These are phyloP conservation scores for Hydrolagus affinis DNA, from an alignment of 2,113 vertebrate species.

Conservation along the genomic window DNA sequence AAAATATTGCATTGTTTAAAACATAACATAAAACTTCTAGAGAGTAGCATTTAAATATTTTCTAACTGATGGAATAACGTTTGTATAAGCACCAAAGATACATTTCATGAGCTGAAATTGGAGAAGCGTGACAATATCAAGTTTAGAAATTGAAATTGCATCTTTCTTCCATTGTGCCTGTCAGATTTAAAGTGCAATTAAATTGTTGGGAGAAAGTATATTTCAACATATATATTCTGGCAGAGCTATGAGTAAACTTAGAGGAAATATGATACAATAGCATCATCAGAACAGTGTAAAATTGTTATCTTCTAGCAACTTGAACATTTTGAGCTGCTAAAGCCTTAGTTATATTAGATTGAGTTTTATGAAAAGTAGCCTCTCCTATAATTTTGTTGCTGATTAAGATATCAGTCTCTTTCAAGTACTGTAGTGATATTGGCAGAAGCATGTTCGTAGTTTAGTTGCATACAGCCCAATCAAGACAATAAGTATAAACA, in stretches of 20 bases:
- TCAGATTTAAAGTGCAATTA: neutral
- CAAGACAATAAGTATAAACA: neutral
- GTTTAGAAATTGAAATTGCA: neutral
- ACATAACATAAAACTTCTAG: no score
- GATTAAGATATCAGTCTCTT: neutral
- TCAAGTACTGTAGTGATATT: neutral
- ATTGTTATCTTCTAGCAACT: neutral
- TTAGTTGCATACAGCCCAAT: neutral
- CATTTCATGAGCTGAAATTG: neutral
- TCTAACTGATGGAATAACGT: no score
- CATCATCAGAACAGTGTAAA: neutral
- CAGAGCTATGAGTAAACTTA: neutral
- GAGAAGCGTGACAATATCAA: neutral
- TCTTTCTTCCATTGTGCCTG: neutral
- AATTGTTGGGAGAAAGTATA: neutral
- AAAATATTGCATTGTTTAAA: no score
- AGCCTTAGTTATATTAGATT: neutral
- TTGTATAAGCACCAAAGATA: no score
- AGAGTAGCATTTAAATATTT: no score
- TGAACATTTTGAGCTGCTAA: neutral
- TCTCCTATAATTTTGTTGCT: neutral
- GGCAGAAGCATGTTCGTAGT: neutral
- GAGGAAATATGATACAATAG: neutral
- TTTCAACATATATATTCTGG: neutral
- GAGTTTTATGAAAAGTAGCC: neutral